Evolutionary conservation across 2,797 vertebrate genomes (phyloP).

Genomic region (Peromyscus eremicus): DNA sequence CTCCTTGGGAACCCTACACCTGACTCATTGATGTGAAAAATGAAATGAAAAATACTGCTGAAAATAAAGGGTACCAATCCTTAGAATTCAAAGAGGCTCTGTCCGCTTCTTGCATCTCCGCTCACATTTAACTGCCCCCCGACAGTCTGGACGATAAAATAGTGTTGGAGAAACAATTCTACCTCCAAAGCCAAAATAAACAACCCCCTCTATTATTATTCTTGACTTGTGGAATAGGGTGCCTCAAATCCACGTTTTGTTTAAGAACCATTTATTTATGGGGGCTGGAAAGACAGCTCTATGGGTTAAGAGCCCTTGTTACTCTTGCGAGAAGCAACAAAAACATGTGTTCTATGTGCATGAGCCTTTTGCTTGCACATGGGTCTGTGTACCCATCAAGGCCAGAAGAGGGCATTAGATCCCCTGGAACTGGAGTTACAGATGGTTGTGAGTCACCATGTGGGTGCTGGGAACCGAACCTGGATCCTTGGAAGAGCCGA

Average conservation of each 20-base stretch:
- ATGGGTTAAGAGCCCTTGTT: neutral
- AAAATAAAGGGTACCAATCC: constrained; percentile 83
- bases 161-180: neutral
- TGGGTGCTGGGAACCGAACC: neutral
- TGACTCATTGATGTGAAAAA: constrained; percentile 80
- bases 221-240: neutral
- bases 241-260: neutral
- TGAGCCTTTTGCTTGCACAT: neutral
- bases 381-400: neutral
- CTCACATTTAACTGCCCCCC: no score
- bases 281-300: neutral
- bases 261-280: neutral
- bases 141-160: neutral
- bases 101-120: neutral
- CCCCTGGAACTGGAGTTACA: no score
- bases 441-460: neutral
- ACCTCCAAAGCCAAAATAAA: neutral
- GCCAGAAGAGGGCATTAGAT: neutral
- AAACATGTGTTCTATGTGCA: neutral
- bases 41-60: constrained; percentile 77
- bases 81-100: constrained; percentile 84
- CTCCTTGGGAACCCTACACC: constrained; percentile 60
- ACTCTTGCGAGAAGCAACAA: neutral
- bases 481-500: neutral
- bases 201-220: neutral